These are phyloP conservation scores for Busseola fusca DNA, from an alignment of 2,888 invertebrate genomes.

Conservation along the genomic window DNA sequence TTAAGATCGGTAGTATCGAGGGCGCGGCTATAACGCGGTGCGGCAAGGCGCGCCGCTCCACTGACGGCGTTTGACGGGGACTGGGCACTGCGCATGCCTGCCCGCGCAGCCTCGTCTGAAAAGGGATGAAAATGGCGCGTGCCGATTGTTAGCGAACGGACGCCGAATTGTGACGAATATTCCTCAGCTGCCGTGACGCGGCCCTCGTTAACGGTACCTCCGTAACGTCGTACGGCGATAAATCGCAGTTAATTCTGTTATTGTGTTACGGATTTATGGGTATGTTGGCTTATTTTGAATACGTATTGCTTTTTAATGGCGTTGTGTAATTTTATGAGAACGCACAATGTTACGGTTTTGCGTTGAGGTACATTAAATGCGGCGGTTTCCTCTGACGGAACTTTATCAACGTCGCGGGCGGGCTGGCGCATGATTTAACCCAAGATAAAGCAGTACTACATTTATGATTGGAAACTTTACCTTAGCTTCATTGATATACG, in stretches of 20 bases:
- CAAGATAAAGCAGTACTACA: background rate
- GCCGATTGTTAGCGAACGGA: slow-evolving; percentile 70
- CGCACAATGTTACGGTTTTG: slow-evolving; percentile 41
- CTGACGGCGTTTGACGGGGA: slow-evolving; percentile 79
- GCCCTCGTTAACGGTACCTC: slow-evolving; percentile 80
- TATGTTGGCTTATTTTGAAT: slow-evolving; percentile 73
- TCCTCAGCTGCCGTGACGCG: slow-evolving; percentile 75
- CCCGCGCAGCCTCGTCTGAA: slow-evolving; percentile 80
- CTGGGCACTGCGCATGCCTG: slow-evolving; percentile 81
- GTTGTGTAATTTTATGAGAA: slow-evolving; percentile 58
- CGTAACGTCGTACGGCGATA: slow-evolving; percentile 78
- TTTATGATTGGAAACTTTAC: background rate
- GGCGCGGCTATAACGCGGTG: slow-evolving; percentile 77
- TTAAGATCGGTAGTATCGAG: slow-evolving; percentile 61
- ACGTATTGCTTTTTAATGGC: slow-evolving; percentile 64
- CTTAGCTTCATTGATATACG: background rate
- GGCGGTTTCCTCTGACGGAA: slow-evolving; percentile 9
- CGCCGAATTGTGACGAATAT: slow-evolving; percentile 77
- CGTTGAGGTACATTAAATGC: slow-evolving; percentile 41
- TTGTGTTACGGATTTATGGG: slow-evolving; percentile 79
- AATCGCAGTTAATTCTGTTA: slow-evolving; percentile 86
- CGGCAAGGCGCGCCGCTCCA: slow-evolving; percentile 79
- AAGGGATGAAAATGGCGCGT: slow-evolving; percentile 76
- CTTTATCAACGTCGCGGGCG: background rate
- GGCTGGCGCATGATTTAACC: background rate